Percentiles rank a stretch among this genome's conserved stretches.
Evolutionary conservation across 2,797 vertebrate species (phyloP).

Genomic region (Myripristis murdjan): DNA sequence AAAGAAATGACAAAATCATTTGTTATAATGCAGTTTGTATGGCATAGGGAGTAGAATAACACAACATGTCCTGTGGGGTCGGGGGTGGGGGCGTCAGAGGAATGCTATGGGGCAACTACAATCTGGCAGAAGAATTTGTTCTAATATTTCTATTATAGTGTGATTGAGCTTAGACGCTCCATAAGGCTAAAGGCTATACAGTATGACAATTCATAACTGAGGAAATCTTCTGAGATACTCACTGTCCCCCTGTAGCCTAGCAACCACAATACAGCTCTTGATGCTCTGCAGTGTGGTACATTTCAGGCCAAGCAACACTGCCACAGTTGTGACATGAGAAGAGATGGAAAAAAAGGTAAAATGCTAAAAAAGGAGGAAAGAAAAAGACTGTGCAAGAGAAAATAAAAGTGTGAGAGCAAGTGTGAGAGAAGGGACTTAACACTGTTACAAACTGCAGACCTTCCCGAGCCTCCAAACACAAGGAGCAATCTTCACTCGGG

Average conservation of each 20-base stretch:
- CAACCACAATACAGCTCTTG: constrained; percentile 77
- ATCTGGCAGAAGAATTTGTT: not conserved
- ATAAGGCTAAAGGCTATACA: constrained; percentile 49
- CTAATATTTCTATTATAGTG: constrained; percentile 27
- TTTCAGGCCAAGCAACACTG: constrained; percentile 49
- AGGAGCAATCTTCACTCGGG: not conserved
- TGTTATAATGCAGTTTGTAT: too few relatives aligned
- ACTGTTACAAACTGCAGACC: constrained; percentile 19
- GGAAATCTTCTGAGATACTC: constrained; percentile 74
- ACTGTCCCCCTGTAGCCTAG: constrained; percentile 82
- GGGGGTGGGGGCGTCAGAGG: not conserved
- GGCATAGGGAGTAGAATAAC: not conserved
- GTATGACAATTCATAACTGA: constrained; percentile 67
- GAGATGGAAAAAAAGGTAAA: not conserved
- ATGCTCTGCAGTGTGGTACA: constrained; percentile 56
- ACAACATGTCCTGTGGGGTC: not conserved
- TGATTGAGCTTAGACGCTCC: constrained; percentile 54
- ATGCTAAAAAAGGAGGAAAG: constrained; percentile 19
- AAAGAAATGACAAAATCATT: too few relatives aligned
- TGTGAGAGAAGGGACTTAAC: not conserved
- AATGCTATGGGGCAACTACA: constrained; percentile 2
- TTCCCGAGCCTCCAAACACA: constrained; percentile 8
- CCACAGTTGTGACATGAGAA: constrained; percentile 47
- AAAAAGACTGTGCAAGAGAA: not conserved
- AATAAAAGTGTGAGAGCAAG: not conserved